phyloP scores from a whole-genome alignment of 2,113 vertebrate species.

The Columba janthina region DNA sequence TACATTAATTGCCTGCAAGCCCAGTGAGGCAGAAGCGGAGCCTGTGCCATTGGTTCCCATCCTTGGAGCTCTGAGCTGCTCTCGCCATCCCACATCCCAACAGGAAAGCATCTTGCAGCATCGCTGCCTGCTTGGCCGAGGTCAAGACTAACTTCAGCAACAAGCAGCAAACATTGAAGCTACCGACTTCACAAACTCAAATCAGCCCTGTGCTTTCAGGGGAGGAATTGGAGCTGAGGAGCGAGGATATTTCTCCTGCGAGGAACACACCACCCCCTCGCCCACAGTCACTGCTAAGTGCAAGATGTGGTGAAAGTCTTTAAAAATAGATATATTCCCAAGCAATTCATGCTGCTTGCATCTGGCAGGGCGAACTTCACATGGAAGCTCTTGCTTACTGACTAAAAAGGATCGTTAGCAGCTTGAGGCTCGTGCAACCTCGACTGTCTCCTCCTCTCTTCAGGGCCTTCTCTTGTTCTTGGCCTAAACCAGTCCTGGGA shows the following conservation, averaged over 20 bases:
- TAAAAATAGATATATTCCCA: slow-evolving; percentile 67
- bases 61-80: neutral
- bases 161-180: neutral
- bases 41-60: accelerated
- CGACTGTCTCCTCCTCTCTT: slow-evolving; percentile 26
- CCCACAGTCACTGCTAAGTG: slow-evolving; percentile 58
- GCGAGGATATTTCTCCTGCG: slow-evolving; percentile 38
- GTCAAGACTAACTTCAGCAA: neutral
- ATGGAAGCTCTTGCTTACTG: slow-evolving; percentile 35
- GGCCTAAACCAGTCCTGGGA: slow-evolving; percentile 60
- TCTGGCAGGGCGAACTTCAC: slow-evolving; percentile 45
- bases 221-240: slow-evolving; percentile 7
- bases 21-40: accelerated
- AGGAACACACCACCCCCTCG: slow-evolving; percentile 49
- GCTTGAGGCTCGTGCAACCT: slow-evolving; percentile 21
- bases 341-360: slow-evolving; percentile 51
- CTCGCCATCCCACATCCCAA: neutral
- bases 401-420: slow-evolving; percentile 43
- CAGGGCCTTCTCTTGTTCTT: slow-evolving; percentile 45
- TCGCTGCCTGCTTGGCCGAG: neutral
- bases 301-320: slow-evolving; percentile 56
- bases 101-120: neutral
- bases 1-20: accelerated
- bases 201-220: slow-evolving; percentile 17
- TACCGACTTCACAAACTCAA: neutral